Percentiles rank a stretch among this genome's conserved stretches.
Conservation (phyloP, 2,113 vertebrate genomes). For the Candoia aspera region DNA sequence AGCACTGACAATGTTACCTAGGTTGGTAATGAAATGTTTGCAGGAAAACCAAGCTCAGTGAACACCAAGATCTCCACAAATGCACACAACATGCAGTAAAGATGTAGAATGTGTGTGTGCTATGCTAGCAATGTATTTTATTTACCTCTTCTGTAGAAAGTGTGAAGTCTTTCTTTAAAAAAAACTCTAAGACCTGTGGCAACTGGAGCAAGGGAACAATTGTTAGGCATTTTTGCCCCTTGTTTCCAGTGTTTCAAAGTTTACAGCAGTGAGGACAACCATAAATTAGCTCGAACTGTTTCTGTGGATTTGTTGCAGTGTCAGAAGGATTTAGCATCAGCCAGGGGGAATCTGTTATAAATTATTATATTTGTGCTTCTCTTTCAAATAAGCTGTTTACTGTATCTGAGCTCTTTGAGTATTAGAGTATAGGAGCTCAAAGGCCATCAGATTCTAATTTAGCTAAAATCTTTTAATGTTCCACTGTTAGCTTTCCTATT, state of each 20-base stretch:
- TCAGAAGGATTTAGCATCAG: neutral
- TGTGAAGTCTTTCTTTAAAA: neutral
- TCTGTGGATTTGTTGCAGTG: neutral
- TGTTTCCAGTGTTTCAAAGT: neutral
- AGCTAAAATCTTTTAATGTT: constrained; percentile 7
- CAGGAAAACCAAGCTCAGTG: neutral
- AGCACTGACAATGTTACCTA: neutral
- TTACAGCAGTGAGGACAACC: neutral
- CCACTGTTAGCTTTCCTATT: constrained; percentile 1
- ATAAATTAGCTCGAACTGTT: neutral
- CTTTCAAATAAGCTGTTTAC: constrained; percentile 18
- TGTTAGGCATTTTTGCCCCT: neutral
- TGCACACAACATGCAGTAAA: neutral
- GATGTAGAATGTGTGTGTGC: neutral
- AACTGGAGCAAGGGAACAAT: neutral
- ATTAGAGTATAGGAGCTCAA: neutral
- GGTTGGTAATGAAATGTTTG: neutral
- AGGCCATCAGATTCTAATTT: constrained; percentile 13
- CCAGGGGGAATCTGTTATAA: neutral
- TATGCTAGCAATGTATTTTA: neutral
- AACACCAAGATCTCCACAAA: neutral
- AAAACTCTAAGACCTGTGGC: neutral
- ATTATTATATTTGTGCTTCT: constrained; percentile 1
- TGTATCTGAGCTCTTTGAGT: constrained; percentile 5
- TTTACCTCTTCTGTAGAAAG: neutral